Evolutionary conservation across 2,888 invertebrate genomes (phyloP).

Genomic region (Limnephilus auricula): DNA sequence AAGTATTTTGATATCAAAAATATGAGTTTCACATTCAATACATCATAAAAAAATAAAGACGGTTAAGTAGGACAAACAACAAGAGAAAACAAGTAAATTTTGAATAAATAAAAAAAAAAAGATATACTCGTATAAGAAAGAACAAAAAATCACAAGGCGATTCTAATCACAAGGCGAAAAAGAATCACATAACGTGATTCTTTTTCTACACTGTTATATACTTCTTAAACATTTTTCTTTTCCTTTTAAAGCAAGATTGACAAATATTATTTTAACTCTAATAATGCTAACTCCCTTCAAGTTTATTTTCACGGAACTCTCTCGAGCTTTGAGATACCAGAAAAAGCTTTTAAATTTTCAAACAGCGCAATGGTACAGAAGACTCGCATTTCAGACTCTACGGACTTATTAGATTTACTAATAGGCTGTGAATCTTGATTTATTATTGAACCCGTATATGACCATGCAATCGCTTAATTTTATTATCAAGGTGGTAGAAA

Average conservation of each 20-base stretch:
- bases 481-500: not conserved
- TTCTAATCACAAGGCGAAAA: too few species aligned
- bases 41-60: too few species aligned
- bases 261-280: not conserved
- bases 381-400: not conserved
- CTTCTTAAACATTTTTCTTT: not conserved
- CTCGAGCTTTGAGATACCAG: not conserved
- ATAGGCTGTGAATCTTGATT: not conserved
- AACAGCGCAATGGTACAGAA: not conserved
- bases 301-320: not conserved
- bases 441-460: not conserved
- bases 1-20: too few species aligned
- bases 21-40: too few species aligned
- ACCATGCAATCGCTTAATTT: not conserved
- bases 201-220: too few species aligned
- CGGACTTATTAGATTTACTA: not conserved
- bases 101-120: too few species aligned
- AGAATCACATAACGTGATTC: too few species aligned
- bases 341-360: not conserved
- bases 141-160: too few species aligned
- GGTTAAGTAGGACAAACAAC: too few species aligned
- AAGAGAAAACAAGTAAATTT: too few species aligned
- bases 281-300: not conserved
- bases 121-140: too few species aligned
- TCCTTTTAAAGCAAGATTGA: not conserved